Evolutionary conservation across 2,113 vertebrate genomes (phyloP).

Genomic region (Halcyon senegalensis): DNA sequence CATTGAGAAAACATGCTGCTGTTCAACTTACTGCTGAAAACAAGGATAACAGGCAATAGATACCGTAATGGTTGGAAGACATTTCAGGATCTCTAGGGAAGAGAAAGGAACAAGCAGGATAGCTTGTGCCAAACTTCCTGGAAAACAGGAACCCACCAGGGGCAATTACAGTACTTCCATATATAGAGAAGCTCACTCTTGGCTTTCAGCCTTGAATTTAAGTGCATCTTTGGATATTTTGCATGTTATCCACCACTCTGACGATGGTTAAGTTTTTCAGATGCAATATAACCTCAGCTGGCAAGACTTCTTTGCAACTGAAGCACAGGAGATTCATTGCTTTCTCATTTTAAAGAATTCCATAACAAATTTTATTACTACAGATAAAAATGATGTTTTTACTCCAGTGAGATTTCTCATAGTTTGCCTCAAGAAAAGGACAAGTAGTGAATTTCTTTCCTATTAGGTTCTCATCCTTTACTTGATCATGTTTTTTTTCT

Average conservation of each 20-base stretch:
- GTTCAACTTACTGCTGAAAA: not conserved
- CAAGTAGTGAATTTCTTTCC: not conserved
- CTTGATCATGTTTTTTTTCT: not conserved
- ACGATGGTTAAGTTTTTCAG: not conserved
- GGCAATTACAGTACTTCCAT: not conserved
- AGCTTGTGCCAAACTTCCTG: not conserved
- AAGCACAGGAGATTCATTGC: not conserved
- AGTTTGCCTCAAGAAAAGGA: not conserved
- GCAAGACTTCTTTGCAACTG: not conserved
- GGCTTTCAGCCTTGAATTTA: not conserved
- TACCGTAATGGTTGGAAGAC: not conserved
- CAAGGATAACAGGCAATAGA: not conserved
- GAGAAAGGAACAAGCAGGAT: not conserved
- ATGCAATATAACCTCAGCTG: not conserved
- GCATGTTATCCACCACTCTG: accelerated
- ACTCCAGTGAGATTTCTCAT: not conserved
- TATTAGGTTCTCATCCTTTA: not conserved
- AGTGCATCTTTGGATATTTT: not conserved
- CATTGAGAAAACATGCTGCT: not conserved
- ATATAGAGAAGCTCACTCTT: not conserved
- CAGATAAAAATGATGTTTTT: not conserved
- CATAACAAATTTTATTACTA: not conserved
- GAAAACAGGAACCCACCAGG: not conserved
- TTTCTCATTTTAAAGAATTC: not conserved
- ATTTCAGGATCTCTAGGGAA: not conserved